Evolutionary conservation across 2,113 vertebrate genomes (phyloP), one percentile per base, ranked within the genome.

Genomic region (Neotragus moschatus): DNA sequence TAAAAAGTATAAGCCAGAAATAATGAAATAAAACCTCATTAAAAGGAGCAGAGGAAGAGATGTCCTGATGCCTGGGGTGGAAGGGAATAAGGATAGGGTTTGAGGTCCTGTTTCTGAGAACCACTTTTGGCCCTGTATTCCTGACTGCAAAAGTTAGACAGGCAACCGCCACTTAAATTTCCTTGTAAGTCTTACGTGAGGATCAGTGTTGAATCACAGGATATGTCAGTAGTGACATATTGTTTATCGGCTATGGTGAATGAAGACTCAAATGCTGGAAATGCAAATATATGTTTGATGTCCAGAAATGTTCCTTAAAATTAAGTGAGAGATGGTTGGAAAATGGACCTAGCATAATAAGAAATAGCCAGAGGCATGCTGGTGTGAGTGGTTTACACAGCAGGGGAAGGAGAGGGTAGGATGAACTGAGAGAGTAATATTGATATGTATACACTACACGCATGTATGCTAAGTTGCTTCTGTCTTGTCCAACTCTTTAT

Each of bases 321-420:
- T 85, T 94, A 96, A 14, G 87, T 75, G 39, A 97, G 88, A 84
- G 66, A 96, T 97, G 30, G 19, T 47, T 98, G 88, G 61, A 90
- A 89, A 97, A 85, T 21, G 47, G 58, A 43, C 33, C 12, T 56
- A 88, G 84, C 47, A 94, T 97, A 85, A 94, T 84, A 73, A 90
- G 95, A 98, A 96, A 95, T 61, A 98, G 95, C 97, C 79, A 89
- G 96, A 97, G 96, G 93, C 82, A 56, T 23, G 88, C 11, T 88
- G 45, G 77, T 97, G 45, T 80, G 79, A 93, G 94, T 6, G 6
- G 36, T 97, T 97, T 96, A 97, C 96, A 73, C 12, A 73, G 21
- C 70, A 13, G 12, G 70, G 70, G 21, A 73, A 73, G 70, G 70
- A 73, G 21, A 73, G 2, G 21, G 21, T 25, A n/a, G 36, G 36